Evolutionary conservation across 2,888 invertebrate species (phyloP).

Genomic region (Girardia tigrina): DNA sequence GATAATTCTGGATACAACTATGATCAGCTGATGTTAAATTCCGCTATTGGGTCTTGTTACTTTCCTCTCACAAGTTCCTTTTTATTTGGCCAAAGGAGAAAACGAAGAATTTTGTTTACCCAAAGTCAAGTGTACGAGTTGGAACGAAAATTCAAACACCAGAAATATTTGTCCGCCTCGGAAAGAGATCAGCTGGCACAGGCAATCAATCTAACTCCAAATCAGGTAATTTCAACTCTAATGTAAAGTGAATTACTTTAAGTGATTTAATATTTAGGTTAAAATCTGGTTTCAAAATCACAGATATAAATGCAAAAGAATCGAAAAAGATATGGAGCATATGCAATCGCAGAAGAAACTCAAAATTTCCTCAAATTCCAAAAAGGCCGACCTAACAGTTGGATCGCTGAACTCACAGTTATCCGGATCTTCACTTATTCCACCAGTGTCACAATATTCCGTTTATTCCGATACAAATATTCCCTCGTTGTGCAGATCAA

Average conservation of each 20-base stretch:
- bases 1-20: neutral
- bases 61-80: constrained; percentile 18
- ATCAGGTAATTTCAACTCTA: neutral
- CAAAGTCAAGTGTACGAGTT: constrained; percentile 15
- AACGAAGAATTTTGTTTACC: neutral
- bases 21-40: neutral
- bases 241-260: neutral
- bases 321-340: constrained; percentile 59
- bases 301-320: constrained; percentile 94
- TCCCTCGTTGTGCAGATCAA: neutral
- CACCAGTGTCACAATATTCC: neutral
- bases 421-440: neutral
- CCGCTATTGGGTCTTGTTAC: neutral
- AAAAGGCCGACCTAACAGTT: neutral
- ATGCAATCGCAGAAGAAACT: neutral
- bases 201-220: neutral
- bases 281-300: constrained; percentile 99
- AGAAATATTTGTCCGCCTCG: constrained; percentile 2
- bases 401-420: neutral
- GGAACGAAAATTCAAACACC: constrained; percentile 23
- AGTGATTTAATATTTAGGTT: constrained; percentile 60
- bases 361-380: neutral
- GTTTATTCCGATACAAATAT: neutral
- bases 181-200: constrained; percentile 2
- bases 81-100: neutral